A percentile compares a stretch with the other conserved stretches of the same genome.
Conservation (phyloP, 2,888 invertebrate species). For the Auanema freiburgensis region DNA sequence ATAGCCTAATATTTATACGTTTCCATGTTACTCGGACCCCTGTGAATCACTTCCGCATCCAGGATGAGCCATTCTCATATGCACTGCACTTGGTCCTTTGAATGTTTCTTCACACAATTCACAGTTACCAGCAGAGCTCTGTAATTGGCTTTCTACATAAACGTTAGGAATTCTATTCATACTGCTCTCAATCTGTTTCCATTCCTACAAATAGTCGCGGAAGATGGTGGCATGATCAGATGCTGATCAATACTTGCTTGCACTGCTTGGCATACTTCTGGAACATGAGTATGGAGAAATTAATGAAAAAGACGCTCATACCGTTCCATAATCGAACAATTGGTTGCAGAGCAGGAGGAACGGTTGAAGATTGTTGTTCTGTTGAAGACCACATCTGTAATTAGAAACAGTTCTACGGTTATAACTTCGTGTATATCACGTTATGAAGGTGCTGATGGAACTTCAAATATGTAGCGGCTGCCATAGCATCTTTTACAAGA, state of each 20-base stretch:
- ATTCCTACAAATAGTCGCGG: slow-evolving; percentile 7
- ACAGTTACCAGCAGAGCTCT: slow-evolving; percentile 70
- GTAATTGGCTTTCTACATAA: neutral
- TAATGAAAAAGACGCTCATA: neutral
- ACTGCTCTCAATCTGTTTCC: neutral
- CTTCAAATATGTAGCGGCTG: slow-evolving; percentile 91
- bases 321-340: slow-evolving; percentile 75
- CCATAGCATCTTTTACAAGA: slow-evolving; percentile 95
- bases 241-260: slow-evolving; percentile 71
- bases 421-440: slow-evolving; percentile 16
- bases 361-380: slow-evolving; percentile 23
- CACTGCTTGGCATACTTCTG: slow-evolving; percentile 73
- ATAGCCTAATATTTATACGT: neutral
- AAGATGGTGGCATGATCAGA: slow-evolving; percentile 70
- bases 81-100: slow-evolving; percentile 80
- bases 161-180: neutral
- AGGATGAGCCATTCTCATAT: slow-evolving; percentile 85
- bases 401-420: neutral
- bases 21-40: slow-evolving; percentile 7
- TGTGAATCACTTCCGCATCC: slow-evolving; percentile 83
- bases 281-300: slow-evolving; percentile 65
- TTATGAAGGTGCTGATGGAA: slow-evolving; percentile 70
- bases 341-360: slow-evolving; percentile 45
- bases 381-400: slow-evolving; percentile 35
- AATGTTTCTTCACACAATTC: slow-evolving; percentile 79